These are phyloP conservation scores for Cancer borealis DNA, from an alignment of 2,888 invertebrate species.

Conservation along the genomic window DNA sequence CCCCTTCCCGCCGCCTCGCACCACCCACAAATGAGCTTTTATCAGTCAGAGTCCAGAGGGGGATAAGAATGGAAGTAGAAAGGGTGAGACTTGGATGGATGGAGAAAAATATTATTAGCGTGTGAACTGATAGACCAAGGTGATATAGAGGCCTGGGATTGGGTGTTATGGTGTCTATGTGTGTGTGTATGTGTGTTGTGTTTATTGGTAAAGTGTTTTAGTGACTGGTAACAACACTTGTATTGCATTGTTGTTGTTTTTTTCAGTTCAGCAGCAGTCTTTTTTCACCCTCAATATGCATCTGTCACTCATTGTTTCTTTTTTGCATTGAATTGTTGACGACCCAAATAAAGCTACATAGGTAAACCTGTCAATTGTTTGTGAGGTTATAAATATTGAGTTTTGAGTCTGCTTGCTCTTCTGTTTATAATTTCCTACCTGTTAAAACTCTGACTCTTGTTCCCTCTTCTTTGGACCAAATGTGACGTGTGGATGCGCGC, in stretches of 20 bases:
- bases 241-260: too few relatives aligned
- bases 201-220: too few relatives aligned
- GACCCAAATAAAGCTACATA: neutral
- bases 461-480: neutral
- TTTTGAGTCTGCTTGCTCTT: neutral
- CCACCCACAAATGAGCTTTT: neutral
- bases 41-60: neutral
- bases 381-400: neutral
- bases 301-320: neutral
- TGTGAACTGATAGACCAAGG: neutral
- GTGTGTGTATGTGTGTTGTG: neutral
- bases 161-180: neutral
- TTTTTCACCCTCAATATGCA: neutral
- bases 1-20: constrained; percentile 20
- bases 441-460: neutral
- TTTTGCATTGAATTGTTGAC: neutral
- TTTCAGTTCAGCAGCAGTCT: neutral
- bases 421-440: neutral
- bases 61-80: neutral
- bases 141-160: neutral
- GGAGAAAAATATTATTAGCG: neutral
- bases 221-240: too few relatives aligned
- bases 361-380: constrained; percentile 5
- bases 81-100: neutral
- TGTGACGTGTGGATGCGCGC: neutral